Percentiles rank a stretch among this genome's conserved stretches.
These are phyloP conservation scores for Lasioglossum zephyrum DNA, from an alignment of 2,888 invertebrate species.

Conservation along the genomic window DNA sequence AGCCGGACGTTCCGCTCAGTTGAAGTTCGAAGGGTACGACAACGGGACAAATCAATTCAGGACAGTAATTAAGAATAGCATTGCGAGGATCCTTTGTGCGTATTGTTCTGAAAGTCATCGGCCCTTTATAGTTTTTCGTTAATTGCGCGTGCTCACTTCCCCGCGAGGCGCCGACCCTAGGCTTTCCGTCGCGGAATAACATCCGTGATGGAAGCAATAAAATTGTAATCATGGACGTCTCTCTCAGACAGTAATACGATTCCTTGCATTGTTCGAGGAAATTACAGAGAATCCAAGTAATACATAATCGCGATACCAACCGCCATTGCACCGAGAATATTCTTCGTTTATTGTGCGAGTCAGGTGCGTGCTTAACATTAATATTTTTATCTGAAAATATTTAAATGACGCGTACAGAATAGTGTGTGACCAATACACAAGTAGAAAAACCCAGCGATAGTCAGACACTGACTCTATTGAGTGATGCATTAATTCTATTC, in stretches of 20 bases:
- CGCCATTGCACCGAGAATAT: not conserved
- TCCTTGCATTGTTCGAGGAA: not conserved
- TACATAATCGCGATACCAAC: not conserved
- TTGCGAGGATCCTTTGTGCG: not conserved
- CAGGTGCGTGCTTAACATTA: not conserved
- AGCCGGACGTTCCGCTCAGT: not conserved
- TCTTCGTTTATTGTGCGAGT: not conserved
- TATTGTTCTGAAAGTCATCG: not conserved
- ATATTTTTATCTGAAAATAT: not conserved
- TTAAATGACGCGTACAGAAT: not conserved
- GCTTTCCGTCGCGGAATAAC: not conserved
- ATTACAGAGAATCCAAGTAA: not conserved
- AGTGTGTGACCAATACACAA: not conserved
- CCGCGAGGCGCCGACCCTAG: not conserved
- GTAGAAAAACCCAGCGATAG: not conserved
- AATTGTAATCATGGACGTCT: constrained; percentile 1
- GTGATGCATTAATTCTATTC: not conserved
- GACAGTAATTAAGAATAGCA: constrained; percentile 32
- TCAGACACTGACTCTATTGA: not conserved
- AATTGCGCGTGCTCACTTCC: constrained; percentile 7
- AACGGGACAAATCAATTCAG: constrained; percentile 10
- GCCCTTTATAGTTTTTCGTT: constrained; percentile 13
- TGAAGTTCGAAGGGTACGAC: not conserved
- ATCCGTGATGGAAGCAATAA: constrained; percentile 23
- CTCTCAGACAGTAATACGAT: not conserved